These are phyloP conservation scores for Lerista edwardsae DNA, from an alignment of 2,797 vertebrate species.

Conservation along the genomic window DNA sequence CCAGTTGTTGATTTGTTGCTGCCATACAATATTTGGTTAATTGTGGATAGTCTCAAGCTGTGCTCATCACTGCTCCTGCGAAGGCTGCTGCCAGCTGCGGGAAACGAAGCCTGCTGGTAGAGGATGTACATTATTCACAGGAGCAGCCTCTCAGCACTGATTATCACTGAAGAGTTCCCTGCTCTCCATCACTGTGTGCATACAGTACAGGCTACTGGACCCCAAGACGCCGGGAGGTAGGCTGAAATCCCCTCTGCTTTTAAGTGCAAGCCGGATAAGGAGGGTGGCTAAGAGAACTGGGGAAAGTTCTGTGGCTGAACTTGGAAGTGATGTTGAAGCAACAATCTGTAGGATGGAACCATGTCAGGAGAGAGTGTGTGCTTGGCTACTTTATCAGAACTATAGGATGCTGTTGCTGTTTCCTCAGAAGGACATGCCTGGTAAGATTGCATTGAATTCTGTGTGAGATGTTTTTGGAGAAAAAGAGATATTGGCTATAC, in stretches of 20 bases:
- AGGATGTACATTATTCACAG: slow-evolving; percentile 70
- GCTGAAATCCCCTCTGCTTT: slow-evolving; percentile 46
- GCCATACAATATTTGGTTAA: slow-evolving; percentile 75
- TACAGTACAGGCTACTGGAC: slow-evolving; percentile 61
- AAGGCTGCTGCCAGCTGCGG: slow-evolving; percentile 74
- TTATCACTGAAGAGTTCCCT: slow-evolving; percentile 63
- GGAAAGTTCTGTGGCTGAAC: slow-evolving; percentile 22
- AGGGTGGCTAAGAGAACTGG: slow-evolving; percentile 24
- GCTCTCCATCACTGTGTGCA: slow-evolving; percentile 58
- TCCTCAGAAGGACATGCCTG: not conserved
- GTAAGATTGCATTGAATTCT: slow-evolving; percentile 16
- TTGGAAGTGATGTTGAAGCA: slow-evolving; percentile 17
- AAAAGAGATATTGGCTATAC: not conserved
- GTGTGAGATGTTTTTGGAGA: not conserved
- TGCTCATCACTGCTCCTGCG: slow-evolving; percentile 74
- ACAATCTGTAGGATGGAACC: not conserved
- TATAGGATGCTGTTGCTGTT: slow-evolving; percentile 5
- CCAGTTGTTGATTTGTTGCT: slow-evolving; percentile 71
- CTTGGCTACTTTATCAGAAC: slow-evolving; percentile 5
- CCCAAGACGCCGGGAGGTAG: slow-evolving; percentile 61
- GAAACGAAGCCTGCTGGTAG: slow-evolving; percentile 74
- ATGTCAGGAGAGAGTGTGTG: not conserved
- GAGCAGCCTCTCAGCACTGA: slow-evolving; percentile 71
- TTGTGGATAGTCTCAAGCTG: slow-evolving; percentile 81
- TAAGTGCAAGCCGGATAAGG: slow-evolving; percentile 25